Conservation (phyloP, 1,140 invertebrate species). For the Agraylea sexmaculata region DNA sequence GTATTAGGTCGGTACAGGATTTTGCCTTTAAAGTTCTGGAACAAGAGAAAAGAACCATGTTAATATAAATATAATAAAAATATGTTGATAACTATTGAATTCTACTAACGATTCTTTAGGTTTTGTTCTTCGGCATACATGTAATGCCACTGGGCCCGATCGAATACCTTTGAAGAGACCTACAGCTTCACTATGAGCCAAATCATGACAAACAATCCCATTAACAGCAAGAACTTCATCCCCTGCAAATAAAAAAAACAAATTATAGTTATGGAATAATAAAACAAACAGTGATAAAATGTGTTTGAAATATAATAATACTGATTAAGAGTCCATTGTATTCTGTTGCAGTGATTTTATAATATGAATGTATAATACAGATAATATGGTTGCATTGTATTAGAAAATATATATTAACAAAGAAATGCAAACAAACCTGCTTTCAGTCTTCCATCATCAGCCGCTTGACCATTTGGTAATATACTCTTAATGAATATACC, state of each 20-base stretch:
- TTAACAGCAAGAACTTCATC: slow-evolving; percentile 85
- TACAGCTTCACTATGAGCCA: slow-evolving; percentile 77
- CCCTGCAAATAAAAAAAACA: slow-evolving; percentile 41
- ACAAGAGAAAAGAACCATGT: slow-evolving; percentile 22
- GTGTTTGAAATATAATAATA: too few species aligned
- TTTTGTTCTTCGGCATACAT: slow-evolving; percentile 58
- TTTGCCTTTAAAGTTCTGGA: slow-evolving; percentile 45
- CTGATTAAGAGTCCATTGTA: too few species aligned
- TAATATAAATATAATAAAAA: slow-evolving; percentile 8
- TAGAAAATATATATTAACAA: too few species aligned
- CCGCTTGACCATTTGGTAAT: slow-evolving; percentile 74
- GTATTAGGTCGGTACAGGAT: slow-evolving; percentile 44
- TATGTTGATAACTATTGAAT: neutral
- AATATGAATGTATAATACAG: too few species aligned
- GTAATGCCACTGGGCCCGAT: slow-evolving; percentile 62
- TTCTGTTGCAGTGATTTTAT: too few species aligned
- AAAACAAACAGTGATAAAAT: slow-evolving; percentile 4
- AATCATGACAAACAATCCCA: slow-evolving; percentile 65
- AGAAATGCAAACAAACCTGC: slow-evolving; percentile 48
- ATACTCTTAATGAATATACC: slow-evolving; percentile 88
- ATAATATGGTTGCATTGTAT: too few species aligned
- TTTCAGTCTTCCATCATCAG: slow-evolving; percentile 69
- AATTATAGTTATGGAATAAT: slow-evolving; percentile 11
- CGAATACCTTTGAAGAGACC: slow-evolving; percentile 73
- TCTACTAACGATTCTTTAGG: slow-evolving; percentile 23